A percentile compares a stretch with the other conserved stretches of the same genome.
These are phyloP conservation scores for Physella acuta DNA, from an alignment of 1,140 invertebrate genomes.

Conservation along the genomic window DNA sequence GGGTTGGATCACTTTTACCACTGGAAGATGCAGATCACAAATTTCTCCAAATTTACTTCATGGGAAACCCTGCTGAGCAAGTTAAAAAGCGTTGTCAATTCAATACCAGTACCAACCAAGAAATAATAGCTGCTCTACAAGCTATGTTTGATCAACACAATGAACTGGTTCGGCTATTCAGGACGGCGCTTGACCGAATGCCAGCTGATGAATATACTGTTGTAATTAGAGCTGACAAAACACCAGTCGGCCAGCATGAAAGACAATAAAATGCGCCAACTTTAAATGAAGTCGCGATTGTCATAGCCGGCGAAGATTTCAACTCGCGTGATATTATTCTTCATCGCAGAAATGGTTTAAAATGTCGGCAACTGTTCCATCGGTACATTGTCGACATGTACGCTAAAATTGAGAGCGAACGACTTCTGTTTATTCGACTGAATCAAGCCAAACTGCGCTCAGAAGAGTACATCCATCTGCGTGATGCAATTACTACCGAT, in stretches of 20 bases:
- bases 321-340: not conserved
- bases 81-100: not conserved
- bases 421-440: constrained; percentile 42
- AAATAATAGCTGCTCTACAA: not conserved
- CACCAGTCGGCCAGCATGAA: not conserved
- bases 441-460: constrained; percentile 40
- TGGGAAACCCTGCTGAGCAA: not conserved
- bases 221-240: not conserved
- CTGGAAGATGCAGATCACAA: not conserved
- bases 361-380: constrained; percentile 47
- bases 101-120: not conserved
- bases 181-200: not conserved
- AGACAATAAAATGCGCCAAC: not conserved
- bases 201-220: not conserved
- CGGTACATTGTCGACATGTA: constrained; percentile 60
- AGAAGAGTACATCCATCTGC: constrained; percentile 34
- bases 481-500: constrained; percentile 30
- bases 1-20: not conserved
- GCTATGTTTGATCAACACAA: not conserved
- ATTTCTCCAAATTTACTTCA: not conserved
- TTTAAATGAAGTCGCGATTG: not conserved
- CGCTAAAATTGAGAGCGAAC: constrained; percentile 53
- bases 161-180: not conserved
- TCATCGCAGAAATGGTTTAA: constrained; percentile 24
- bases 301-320: not conserved